Evolutionary conservation across 1,140 invertebrate species (phyloP), one percentile per base, ranked within the genome.

Genomic region (Theocolax elegans): DNA sequence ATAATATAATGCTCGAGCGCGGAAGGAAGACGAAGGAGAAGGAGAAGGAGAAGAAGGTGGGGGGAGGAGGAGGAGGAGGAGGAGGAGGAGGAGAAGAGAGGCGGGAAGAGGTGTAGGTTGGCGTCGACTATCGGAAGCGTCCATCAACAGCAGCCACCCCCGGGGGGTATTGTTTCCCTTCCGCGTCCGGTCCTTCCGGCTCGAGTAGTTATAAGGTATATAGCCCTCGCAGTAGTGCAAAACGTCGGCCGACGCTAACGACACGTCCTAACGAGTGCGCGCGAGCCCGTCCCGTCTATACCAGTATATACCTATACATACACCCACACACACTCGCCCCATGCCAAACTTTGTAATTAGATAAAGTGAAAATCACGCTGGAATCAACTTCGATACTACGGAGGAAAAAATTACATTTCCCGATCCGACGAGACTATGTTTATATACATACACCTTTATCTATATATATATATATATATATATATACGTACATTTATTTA

Each of bases 111-210:
- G n/a, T n/a, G n/a, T n/a, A 75, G 74, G 71, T 62, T 71, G 72
- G 79, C 73, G n/a, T 71, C 76, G 74, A 74, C 73, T 83, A 83
- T 83, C 82, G 79, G 80, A 82, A 83, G 80, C 80, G 81, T 83
- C 82, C 77, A 83, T 83, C 82, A 83, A 66, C 75, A 62, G 71
- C 81, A 82, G 75, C 62, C 76, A 79, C 74, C 81, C 81, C 78
- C 63, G 35, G 75, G 77, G n/a, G 81, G 81, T 80, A 80, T 79
- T 83, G 81, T 83, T 82, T 72, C 77, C 75, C 75, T 72, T 17
- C n/a, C 38, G 49, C 59, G 62, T 48, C 66, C 60, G 46, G 70
- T 29, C 65, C 64, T 69, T 62, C 56, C 56, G 66, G 51, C 29
- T 42, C 21, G 27, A 53, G 64, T 48, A 63, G 46, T 67, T 49